Evolutionary conservation across 1,140 invertebrate genomes (phyloP), one percentile per base, ranked within the genome.

Genomic region (Listronotus bonariensis): DNA sequence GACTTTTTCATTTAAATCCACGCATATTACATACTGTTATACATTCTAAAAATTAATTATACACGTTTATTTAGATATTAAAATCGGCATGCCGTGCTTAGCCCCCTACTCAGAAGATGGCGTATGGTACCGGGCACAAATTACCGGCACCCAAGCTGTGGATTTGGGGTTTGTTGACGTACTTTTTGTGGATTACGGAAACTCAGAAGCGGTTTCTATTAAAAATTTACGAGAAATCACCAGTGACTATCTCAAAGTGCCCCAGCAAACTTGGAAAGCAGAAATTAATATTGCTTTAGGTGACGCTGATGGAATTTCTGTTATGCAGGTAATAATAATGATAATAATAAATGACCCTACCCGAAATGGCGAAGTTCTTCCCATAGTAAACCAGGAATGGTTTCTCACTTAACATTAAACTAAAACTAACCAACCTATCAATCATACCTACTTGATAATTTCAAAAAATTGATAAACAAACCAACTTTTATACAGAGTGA

Each of bases 171-270:
- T 36, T 40, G 68, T 70, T 6, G 40, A 49, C 12, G 68, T 68
- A 36, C 51, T 72, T 14, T 72, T 68, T 48, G 70, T 72, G 3
- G 70, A 72, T 58, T 72, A 67, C 40, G 70, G 68, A 10, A 68
- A 63, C 17, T 40, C 63, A 10, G 65, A 72, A 46, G 48, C 45
- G 5, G 55, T 68, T 5, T n/a, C 65, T 6, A 51, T 32, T 1
- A 43, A 14, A 4, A 55, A 65, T n/a, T 10, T 72, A 15, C 65
- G 63, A 61, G 41, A 48, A 46, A 70, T 68, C 26, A 26, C 18
- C 12, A 34, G 31, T 3, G 43, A 68, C 9, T 68, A 57, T 51
- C 52, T 72, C n/a, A 20, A 70, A 15, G 11, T 66, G 12, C 62
- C 65, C 0, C 65, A 59, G 14, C 20, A 56, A 9, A 58, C 38